phyloP scores from a whole-genome alignment of 2,888 invertebrate genomes.

The Alcis repandata region DNA sequence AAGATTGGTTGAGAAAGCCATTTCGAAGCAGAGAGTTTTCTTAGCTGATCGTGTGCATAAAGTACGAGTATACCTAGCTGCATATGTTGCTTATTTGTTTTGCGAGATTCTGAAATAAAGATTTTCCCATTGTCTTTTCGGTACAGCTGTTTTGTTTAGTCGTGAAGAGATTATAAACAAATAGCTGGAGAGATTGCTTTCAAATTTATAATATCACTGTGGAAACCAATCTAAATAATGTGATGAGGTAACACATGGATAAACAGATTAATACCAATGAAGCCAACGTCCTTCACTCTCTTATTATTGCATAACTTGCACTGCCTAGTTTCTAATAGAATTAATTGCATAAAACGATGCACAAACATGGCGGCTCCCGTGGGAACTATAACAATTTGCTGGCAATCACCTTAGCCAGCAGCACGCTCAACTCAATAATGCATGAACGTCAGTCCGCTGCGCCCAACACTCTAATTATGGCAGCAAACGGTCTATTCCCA shows the following conservation, averaged over 20 bases:
- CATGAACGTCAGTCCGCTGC: constrained; percentile 67
- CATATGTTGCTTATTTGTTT: no score
- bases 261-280: not conserved
- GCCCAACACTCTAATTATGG: constrained; percentile 72
- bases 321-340: constrained; percentile 30
- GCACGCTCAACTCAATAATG: constrained; percentile 75
- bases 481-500: constrained; percentile 73
- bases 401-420: constrained; percentile 65
- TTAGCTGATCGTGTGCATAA: not conserved
- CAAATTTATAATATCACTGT: no score
- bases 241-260: no score
- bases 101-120: not conserved
- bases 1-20: constrained; percentile 16
- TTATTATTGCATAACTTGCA: constrained; percentile 25
- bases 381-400: constrained; percentile 77
- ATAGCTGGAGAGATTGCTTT: no score
- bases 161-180: no score
- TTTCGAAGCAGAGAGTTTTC: constrained; percentile 8
- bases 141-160: no score
- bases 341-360: constrained; percentile 54
- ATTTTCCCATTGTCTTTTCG: no score
- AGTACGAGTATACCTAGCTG: constrained; percentile 2
- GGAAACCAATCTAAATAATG: no score
- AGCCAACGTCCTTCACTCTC: constrained; percentile 17
- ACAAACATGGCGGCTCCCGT: constrained; percentile 64